Evolutionary conservation across 2,888 invertebrate genomes (phyloP), one percentile per base, ranked within the genome.

Genomic region (Mimachlamys varia): DNA sequence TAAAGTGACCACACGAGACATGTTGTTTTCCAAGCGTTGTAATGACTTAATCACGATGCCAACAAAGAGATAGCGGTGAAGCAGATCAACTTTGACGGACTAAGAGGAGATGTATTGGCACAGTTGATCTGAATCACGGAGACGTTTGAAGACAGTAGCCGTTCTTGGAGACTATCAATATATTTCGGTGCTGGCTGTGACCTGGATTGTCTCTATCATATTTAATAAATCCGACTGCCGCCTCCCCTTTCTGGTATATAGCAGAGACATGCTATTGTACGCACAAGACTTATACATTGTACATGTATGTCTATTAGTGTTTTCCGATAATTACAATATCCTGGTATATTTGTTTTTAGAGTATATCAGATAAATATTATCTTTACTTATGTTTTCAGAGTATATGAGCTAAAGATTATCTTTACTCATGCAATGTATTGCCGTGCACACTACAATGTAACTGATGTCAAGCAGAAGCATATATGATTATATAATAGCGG

Each of bases 21-120:
- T 15, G 76, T 3, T 76, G 27, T 27, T 76, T 76, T 33, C 76
- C 76, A 33, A 22, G 76, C 27, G 76, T 33, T 33, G 22, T 76
- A 76, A 76, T 76, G 33, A 76, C 76, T 76, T 76, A 76, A 76
- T 76, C 33, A 76, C 76, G 76, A 76, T 76, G 33, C 76, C 33
- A 76, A 7, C 76, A 76, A 76, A 76, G 76, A 76, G 27, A 76
- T 33, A 76, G 33, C 1, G 7, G 27, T 33, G 0, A 76, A 76
- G 33, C 76, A 12, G 19, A 76, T n/a, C 76, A 76, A 7, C 27
- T 76, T 27, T 76, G 27, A 76, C 27, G 27, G 76, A 76, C 76
- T 76, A 22, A 10, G 17, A 15, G 33, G 76, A 76, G 76, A 7
- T 15, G 33, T 33, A 76, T 76, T 76, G 76, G 12, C 76, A 33